These are phyloP conservation scores for Heteromyza rotundicornis DNA, from an alignment of 2,888 invertebrate genomes.

Conservation along the genomic window DNA sequence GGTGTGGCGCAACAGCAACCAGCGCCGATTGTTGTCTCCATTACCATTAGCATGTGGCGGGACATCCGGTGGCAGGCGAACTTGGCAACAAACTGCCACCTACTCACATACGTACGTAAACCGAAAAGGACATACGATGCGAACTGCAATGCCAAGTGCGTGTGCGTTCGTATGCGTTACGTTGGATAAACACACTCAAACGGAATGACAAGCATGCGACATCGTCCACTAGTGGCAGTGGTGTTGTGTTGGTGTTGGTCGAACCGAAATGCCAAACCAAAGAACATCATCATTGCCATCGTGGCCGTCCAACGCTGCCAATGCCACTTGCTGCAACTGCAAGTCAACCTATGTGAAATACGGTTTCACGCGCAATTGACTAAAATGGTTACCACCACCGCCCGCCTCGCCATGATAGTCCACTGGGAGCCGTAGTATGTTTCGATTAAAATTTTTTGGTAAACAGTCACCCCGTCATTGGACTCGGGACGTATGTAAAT, in stretches of 20 bases:
- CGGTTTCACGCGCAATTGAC: slow-evolving; percentile 12
- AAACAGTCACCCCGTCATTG: no score
- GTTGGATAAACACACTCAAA: not conserved
- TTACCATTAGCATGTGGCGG: not conserved
- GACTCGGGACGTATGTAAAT: no score
- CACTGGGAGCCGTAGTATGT: no score
- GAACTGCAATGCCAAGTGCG: not conserved
- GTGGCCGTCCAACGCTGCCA: not conserved
- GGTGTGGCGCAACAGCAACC: not conserved
- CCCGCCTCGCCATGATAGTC: not conserved
- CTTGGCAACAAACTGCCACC: no score
- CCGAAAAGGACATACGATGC: not conserved
- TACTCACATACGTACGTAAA: no score
- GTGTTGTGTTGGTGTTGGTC: no score
- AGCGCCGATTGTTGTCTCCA: not conserved
- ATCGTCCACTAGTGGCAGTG: not conserved
- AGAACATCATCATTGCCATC: not conserved
- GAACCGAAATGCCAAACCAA: not conserved
- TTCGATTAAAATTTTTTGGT: no score
- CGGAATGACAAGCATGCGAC: not conserved
- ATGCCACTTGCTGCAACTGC: not conserved
- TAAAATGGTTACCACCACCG: not conserved
- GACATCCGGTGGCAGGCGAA: not conserved
- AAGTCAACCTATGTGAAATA: slow-evolving; percentile 9
- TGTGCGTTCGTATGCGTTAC: not conserved